Conservation (phyloP, 2,113 vertebrate species). For the Setophaga kirtlandii region DNA sequence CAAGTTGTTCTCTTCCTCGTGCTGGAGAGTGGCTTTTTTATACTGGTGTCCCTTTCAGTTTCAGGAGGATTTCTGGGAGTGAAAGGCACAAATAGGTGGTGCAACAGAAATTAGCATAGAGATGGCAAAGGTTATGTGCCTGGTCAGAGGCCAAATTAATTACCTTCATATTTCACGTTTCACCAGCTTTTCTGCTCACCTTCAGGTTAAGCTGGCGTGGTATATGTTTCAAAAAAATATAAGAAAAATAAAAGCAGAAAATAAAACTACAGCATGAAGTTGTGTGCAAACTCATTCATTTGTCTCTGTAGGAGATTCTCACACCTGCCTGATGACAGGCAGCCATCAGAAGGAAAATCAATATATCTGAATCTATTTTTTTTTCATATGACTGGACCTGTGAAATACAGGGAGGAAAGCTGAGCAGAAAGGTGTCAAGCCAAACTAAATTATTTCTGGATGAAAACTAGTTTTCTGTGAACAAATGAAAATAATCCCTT, state of each 20-base stretch:
- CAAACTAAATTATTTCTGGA: neutral
- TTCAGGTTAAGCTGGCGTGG: neutral
- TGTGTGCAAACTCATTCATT: slow-evolving; percentile 10
- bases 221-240: neutral
- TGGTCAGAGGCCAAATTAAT: neutral
- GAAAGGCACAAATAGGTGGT: neutral
- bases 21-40: neutral
- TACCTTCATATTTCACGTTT: neutral
- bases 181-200: neutral
- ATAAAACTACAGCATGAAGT: neutral
- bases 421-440: neutral
- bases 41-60: neutral
- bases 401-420: neutral
- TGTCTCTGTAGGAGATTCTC: neutral
- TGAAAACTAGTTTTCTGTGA: neutral
- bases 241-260: neutral
- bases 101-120: neutral
- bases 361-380: neutral
- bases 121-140: neutral
- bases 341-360: slow-evolving; percentile 18
- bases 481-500: slow-evolving; percentile 1
- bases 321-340: neutral
- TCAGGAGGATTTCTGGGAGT: neutral
- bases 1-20: neutral
- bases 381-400: neutral